Evolutionary conservation across 2,888 invertebrate genomes (phyloP).

Genomic region (Zootermopsis nevadensis): DNA sequence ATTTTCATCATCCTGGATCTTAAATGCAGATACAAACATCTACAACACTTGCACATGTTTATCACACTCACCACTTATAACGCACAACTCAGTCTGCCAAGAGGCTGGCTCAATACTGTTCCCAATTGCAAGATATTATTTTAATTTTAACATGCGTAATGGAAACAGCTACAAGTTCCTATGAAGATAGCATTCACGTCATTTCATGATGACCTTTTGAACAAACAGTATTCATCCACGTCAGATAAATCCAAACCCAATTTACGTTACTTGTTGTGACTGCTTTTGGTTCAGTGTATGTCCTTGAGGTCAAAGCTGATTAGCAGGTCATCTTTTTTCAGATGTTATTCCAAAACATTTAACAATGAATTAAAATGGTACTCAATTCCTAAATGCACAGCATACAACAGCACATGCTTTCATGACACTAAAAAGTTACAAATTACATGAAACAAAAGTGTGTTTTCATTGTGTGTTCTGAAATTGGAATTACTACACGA

Average conservation of each 20-base stretch:
- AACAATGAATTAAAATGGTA: not conserved
- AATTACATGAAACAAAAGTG: no score
- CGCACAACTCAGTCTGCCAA: not conserved
- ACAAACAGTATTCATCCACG: not conserved
- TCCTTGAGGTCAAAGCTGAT: not conserved
- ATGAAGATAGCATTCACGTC: not conserved
- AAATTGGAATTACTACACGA: no score
- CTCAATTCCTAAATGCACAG: no score
- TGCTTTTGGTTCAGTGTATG: not conserved
- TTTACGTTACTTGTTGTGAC: not conserved
- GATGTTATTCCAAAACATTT: not conserved
- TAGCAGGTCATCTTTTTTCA: conserved; percentile 1
- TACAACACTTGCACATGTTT: no score
- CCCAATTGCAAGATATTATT: not conserved
- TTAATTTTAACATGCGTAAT: not conserved
- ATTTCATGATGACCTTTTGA: not conserved
- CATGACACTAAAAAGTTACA: no score
- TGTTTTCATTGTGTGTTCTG: no score
- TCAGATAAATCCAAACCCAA: not conserved
- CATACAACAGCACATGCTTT: no score
- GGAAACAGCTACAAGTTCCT: not conserved
- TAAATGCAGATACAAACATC: no score
- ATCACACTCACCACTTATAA: not conserved
- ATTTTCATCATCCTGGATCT: no score
- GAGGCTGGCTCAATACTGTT: not conserved